Evolutionary conservation across 2,888 invertebrate genomes (phyloP), one percentile per base, ranked within the genome.

Genomic region (Phlogophora meticulosa): DNA sequence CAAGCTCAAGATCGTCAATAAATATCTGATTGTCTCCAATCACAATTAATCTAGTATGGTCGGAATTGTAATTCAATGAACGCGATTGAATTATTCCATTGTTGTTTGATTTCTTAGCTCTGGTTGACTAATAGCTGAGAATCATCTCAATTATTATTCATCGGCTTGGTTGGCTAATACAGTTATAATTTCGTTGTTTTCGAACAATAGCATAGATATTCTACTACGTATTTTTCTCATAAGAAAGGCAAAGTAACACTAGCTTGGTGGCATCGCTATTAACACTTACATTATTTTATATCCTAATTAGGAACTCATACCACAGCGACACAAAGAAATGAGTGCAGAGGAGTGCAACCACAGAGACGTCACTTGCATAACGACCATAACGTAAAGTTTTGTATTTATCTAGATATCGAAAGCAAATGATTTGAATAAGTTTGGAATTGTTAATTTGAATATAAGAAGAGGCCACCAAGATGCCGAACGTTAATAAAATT

Each of bases 31-130:
- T 63, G 45, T 43, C 40, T 58, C 11, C 49, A 59, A 59, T 52
- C 17, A 48, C n/a, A 36, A 53, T 58, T 43, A 52, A 34, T 52
- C 2, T 17, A 34, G 32, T 59, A 46, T 61, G n/a, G 4, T 28
- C 5, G 11, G 46, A 55, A 58, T 42, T 22, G 51, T 76, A 60
- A 75, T 57, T 72, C 40, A 77, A 75, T 75, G 45, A 61, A 57
- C 45, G 11, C 34, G n/a, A 65, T 53, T 57, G 52, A 57, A 60
- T 72, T 24, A 76, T 72, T 51, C 52, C 64, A 77, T 77, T 72
- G 48, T 77, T 56, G 13, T 57, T 60, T 52, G 45, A 75, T 49
- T 62, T 58, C 0, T 46, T 49, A 24, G 24, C 22, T 76, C 22
- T 42, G 53, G 11, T 58, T 58, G 45, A 22, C 17, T 56, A 57